Percentiles rank a stretch among this genome's conserved stretches.
These are phyloP conservation scores for Siniperca scherzeri DNA, from an alignment of 2,797 vertebrate genomes.

Conservation along the genomic window DNA sequence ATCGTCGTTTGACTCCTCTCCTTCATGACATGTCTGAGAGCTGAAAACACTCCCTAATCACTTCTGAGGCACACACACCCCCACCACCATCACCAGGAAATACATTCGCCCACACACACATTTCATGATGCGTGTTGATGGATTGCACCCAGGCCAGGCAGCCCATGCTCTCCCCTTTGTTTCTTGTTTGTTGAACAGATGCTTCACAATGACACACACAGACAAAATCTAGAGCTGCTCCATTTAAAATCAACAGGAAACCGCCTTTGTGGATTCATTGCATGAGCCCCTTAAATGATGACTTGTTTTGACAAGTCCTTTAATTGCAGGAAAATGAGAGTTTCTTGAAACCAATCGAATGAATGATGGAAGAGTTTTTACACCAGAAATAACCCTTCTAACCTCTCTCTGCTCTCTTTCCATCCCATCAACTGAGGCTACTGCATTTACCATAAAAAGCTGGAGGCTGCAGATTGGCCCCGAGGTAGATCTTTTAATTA, in stretches of 20 bases:
- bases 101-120: constrained; percentile 5
- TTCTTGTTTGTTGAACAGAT: constrained; percentile 69
- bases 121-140: constrained; percentile 57
- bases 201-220: constrained; percentile 57
- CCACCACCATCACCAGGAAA: constrained; percentile 19
- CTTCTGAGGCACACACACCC: constrained; percentile 43
- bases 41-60: constrained; percentile 70
- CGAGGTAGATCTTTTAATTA: constrained; percentile 28
- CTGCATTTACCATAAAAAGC: constrained; percentile 21
- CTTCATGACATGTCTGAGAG: constrained; percentile 67
- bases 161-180: constrained; percentile 43
- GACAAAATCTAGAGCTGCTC: constrained; percentile 53
- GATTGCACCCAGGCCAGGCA: constrained; percentile 49
- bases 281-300: constrained; percentile 21
- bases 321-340: constrained; percentile 17
- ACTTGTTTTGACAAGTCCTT: constrained; percentile 30
- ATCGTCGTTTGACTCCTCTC: constrained; percentile 62
- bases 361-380: not conserved
- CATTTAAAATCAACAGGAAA: constrained; percentile 61
- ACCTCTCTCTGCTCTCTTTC: constrained; percentile 17
- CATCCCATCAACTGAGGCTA: constrained; percentile 3
- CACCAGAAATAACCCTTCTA: not conserved
- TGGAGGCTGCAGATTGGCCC: constrained; percentile 5
- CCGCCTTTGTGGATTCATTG: constrained; percentile 28
- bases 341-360: not conserved